Evolutionary conservation across 2,113 vertebrate genomes (phyloP), one percentile per base, ranked within the genome.

Genomic region (Serilophus lunatus): DNA sequence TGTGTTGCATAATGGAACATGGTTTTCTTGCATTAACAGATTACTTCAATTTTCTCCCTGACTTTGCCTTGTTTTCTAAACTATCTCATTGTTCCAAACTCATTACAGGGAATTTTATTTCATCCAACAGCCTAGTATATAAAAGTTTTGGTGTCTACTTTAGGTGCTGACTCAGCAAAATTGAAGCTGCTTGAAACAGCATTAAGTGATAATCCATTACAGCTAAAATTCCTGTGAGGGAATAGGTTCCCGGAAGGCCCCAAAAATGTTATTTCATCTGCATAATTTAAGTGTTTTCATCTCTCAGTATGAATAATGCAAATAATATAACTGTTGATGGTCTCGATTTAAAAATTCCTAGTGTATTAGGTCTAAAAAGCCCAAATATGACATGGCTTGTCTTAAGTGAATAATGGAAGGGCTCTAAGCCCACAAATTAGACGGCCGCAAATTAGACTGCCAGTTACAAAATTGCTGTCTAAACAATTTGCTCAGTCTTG

Each of bases 291-390:
- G n/a, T 76, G 75, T 85, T 95, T 95, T 85, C 66, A 82, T 94
- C 92, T 94, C 85, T 76, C 23, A 10, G 7, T 82, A 96, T 96
- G 90, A 96, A 96, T 96, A 96, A 96, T 96, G 92, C 88, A 96
- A 38, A 85, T 65, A 86, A 85, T 95, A 59, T 77, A 65, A 70
- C 9, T 90, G 87, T 63, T 92, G 91, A 88, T 92, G 85, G 85
- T 56, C 78, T 82, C 25, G 25, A 56, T 91, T 78, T 87, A 51
- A 92, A 93, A 93, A 85, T 42, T 82, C 57, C 45, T 66, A 69
- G 70, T 6, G n/a, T 93, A 76, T 90, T 69, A 49, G 70, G 26
- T 88, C 85, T 96, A 93, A 96, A 96, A 92, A 85, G 87, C 78
- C 36, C 36, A 64, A 76, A 82, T 85, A 72, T 53, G 63, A 79